Percentiles rank a stretch among this genome's conserved stretches.
Evolutionary conservation across 2,113 vertebrate genomes (phyloP).

Genomic region (Ammospiza nelsoni): DNA sequence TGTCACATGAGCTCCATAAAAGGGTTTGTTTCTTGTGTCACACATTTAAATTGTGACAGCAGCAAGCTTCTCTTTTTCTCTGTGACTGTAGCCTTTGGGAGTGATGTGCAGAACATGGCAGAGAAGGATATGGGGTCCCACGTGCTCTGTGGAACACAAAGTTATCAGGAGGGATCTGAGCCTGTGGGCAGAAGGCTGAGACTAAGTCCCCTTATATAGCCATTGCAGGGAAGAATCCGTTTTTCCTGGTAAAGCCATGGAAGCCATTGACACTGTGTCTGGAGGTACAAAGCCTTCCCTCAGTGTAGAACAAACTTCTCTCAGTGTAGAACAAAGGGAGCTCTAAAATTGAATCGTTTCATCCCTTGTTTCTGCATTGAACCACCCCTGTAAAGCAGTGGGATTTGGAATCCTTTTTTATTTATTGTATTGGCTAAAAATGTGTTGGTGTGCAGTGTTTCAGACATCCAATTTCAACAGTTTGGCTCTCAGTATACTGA

Average conservation of each 20-base stretch:
- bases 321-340: background rate
- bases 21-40: background rate
- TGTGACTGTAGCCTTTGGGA: background rate
- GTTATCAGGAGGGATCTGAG: background rate
- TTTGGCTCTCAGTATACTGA: background rate
- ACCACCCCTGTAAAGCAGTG: background rate
- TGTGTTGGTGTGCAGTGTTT: background rate
- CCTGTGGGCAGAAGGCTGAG: background rate
- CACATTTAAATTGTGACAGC: rapidly evolving
- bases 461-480: background rate
- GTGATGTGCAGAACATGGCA: background rate
- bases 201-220: background rate
- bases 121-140: background rate
- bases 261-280: background rate
- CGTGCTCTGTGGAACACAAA: background rate
- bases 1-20: background rate
- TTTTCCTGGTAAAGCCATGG: background rate
- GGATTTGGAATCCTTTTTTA: background rate
- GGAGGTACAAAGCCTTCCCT: background rate
- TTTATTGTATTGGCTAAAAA: background rate
- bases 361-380: background rate
- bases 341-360: background rate
- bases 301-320: background rate
- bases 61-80: background rate
- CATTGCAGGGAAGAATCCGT: background rate